Evolutionary conservation across 2,888 invertebrate species (phyloP).

Genomic region (Drosophila affinis): DNA sequence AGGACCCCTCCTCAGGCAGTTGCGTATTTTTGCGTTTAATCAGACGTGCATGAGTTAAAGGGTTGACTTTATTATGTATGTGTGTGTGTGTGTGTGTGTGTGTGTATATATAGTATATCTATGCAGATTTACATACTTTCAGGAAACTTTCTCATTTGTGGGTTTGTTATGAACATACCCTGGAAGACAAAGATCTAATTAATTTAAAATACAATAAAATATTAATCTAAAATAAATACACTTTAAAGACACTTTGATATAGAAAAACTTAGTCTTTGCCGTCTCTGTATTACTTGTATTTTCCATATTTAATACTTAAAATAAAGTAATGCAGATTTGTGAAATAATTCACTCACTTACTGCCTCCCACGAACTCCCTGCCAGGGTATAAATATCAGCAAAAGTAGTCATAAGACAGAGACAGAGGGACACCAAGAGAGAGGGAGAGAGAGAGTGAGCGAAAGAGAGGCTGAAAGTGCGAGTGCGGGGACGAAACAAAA

Average conservation of each 20-base stretch:
- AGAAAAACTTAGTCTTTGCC: neutral
- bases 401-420: conserved; percentile 13
- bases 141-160: neutral
- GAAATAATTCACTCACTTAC: too few species aligned
- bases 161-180: conserved; percentile 3
- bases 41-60: conserved; percentile 67
- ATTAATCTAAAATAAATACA: too few species aligned
- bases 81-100: conserved; percentile 43
- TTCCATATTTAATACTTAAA: too few species aligned
- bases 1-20: conserved; percentile 17
- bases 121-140: conserved; percentile 21
- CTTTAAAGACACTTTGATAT: neutral
- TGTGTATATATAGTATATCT: conserved; percentile 27
- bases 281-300: too few species aligned
- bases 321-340: too few species aligned
- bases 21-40: conserved; percentile 66
- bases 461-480: neutral
- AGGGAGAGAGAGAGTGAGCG: neutral
- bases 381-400: conserved; percentile 39
- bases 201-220: too few species aligned
- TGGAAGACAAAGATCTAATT: neutral
- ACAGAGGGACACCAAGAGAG: neutral
- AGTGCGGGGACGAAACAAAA: neutral
- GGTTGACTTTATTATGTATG: conserved; percentile 48
- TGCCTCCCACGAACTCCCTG: neutral